phyloP scores from a whole-genome alignment of 2,888 invertebrate genomes.

The Luffia ferchaultella region DNA sequence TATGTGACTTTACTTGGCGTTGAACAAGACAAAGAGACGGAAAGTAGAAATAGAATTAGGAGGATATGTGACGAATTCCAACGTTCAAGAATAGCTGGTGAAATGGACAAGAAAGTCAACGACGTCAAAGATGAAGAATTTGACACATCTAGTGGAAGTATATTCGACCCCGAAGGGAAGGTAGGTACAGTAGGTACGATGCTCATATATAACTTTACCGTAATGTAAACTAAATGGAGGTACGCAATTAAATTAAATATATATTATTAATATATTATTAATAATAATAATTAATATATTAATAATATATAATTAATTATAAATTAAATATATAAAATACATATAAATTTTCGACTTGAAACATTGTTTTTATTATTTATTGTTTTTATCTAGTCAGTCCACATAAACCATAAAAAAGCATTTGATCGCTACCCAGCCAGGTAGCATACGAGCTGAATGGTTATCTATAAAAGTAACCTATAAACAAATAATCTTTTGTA shows the following conservation, averaged over 20 bases:
- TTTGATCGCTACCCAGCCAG: too few relatives aligned
- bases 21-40: slow-evolving; percentile 42
- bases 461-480: too few relatives aligned
- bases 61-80: slow-evolving; percentile 66
- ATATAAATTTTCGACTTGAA: too few relatives aligned
- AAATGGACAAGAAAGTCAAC: slow-evolving; percentile 40
- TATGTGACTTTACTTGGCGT: slow-evolving; percentile 71
- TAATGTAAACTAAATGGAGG: too few relatives aligned
- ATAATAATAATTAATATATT: not conserved
- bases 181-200: too few relatives aligned
- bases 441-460: too few relatives aligned
- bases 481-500: too few relatives aligned
- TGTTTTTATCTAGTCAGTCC: too few relatives aligned
- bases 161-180: slow-evolving; percentile 27
- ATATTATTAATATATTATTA: not conserved
- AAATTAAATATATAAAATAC: not conserved
- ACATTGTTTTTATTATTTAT: too few relatives aligned
- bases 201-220: too few relatives aligned
- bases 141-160: slow-evolving; percentile 39
- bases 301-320: not conserved
- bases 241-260: too few relatives aligned
- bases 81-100: slow-evolving; percentile 45
- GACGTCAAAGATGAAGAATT: slow-evolving; percentile 48
- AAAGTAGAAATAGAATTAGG: slow-evolving; percentile 47
- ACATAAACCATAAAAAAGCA: too few relatives aligned